phyloP scores from a whole-genome alignment of 2,888 invertebrate genomes.

The Congeria kusceri region DNA sequence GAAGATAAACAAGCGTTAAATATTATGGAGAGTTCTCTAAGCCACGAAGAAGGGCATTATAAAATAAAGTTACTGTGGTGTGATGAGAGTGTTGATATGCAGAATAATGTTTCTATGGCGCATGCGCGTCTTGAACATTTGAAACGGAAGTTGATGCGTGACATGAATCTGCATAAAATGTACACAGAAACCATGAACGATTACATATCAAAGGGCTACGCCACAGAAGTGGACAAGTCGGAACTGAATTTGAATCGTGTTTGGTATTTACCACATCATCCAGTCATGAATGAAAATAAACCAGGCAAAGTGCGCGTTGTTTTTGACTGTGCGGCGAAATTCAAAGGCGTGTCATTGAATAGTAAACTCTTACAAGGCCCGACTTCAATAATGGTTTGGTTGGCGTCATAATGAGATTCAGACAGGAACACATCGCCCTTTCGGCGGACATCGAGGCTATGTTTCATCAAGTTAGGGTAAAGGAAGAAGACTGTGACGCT shows the following conservation, averaged over 20 bases:
- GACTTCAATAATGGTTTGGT: slow-evolving; percentile 50
- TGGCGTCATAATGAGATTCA: slow-evolving; percentile 49
- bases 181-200: slow-evolving; percentile 16
- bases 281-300: slow-evolving; percentile 32
- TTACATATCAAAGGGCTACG: slow-evolving; percentile 28
- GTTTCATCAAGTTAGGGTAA: slow-evolving; percentile 52
- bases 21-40: slow-evolving; percentile 15
- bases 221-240: slow-evolving; percentile 2
- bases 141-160: slow-evolving; percentile 6
- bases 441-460: slow-evolving; percentile 53
- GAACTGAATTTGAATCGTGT: not conserved
- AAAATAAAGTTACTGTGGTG: slow-evolving; percentile 23
- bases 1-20: slow-evolving; percentile 3
- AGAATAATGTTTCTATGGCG: slow-evolving; percentile 19
- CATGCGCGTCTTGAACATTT: slow-evolving; percentile 16
- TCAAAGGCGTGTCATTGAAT: too few relatives aligned
- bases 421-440: too few relatives aligned
- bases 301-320: slow-evolving; percentile 24
- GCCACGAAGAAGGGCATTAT: slow-evolving; percentile 17
- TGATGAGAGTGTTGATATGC: too few relatives aligned
- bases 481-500: slow-evolving; percentile 28
- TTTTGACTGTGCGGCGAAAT: slow-evolving; percentile 37
- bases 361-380: slow-evolving; percentile 49
- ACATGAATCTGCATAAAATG: not conserved
- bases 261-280: slow-evolving; percentile 44